Base-by-base conservation (phyloP, 2,113 vertebrate species). In the Corydoras maculifer region DNA sequence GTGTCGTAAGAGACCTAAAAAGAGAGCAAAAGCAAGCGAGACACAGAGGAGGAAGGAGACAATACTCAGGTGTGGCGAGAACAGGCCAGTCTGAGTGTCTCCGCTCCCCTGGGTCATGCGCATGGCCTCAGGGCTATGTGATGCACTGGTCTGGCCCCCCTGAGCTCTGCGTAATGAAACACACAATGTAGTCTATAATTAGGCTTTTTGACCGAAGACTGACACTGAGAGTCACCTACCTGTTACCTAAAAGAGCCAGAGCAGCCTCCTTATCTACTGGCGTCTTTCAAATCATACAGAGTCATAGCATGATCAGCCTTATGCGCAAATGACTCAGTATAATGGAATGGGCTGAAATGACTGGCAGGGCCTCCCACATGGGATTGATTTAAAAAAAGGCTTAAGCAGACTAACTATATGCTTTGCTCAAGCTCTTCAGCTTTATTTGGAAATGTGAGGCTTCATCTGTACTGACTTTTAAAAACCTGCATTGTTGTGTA, bases 41-140 rank as follows among this genome's bases (percentile, higher is more conserved):
- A 79, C 65, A 81, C 73, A 76, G 84, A 80, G 78, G 66, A 71
- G 55, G 50, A 61, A 58, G 62, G 64, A 70, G 71, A 64, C 73
- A 58, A 74, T 58, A 69, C 51, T 67, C 58, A 80, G 79, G 77
- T 81, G 75, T 69, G 63, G 70, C 62, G 65, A 62, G 67, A 73
- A 70, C 70, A 72, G 76, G 60, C 65, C 84, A 86, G 87, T 75
- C 85, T 77, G 58, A 61, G 72, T 77, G 84, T 73, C 86, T 86
- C 86, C 86, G 77, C 69, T 76, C 73, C 80, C 82, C 81, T 72
- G 78, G 71, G 81, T 73, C 76, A 89, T 87, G 86, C 84, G 80
- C 86, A 86, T 88, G 73, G 78, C 86, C 81, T 77, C 70, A 66
- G 81, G 84, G 75, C 13, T 68, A 43, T 43, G 53, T 77, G 73